These are phyloP conservation scores for Pseudopleuronectes americanus DNA, from an alignment of 2,797 vertebrate species.

Conservation along the genomic window DNA sequence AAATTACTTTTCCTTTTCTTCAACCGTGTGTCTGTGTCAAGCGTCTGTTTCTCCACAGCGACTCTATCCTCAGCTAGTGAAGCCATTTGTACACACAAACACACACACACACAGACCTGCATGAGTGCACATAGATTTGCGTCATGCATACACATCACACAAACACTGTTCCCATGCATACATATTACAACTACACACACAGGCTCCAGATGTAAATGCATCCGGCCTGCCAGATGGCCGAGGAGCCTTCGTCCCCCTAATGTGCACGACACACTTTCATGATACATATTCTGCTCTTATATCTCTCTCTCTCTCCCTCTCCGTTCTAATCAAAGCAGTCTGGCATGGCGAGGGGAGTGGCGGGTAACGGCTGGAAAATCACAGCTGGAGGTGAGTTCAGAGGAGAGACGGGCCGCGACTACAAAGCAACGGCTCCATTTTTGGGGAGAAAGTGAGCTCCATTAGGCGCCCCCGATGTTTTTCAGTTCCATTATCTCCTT, in stretches of 20 bases:
- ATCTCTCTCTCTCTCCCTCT: neutral
- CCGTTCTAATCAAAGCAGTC: conserved; percentile 51
- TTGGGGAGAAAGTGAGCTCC: conserved; percentile 16
- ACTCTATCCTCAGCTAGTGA: conserved; percentile 27
- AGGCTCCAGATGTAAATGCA: conserved; percentile 30
- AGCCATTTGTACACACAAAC: conserved; percentile 12
- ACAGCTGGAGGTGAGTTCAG: conserved; percentile 29
- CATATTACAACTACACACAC: conserved; percentile 6
- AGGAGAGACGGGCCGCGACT: conserved; percentile 12
- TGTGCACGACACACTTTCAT: conserved; percentile 13
- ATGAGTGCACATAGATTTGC: too few relatives aligned
- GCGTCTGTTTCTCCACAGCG: too few relatives aligned
- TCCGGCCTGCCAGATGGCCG: conserved; percentile 29
- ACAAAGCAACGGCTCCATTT: conserved; percentile 52
- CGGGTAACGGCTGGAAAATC: conserved; percentile 36
- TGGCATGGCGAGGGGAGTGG: conserved; percentile 8
- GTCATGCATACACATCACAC: too few relatives aligned
- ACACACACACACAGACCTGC: neutral
- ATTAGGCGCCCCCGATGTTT: conserved; percentile 1
- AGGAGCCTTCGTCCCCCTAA: conserved; percentile 20
- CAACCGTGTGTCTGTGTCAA: too few relatives aligned
- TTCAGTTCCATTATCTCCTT: neutral
- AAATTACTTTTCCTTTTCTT: too few relatives aligned
- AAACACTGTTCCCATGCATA: neutral
- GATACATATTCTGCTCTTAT: conserved; percentile 29